Evolutionary conservation across 92 coral and sea anemone species (phyloP).

Genomic region (Porites divaricata): DNA sequence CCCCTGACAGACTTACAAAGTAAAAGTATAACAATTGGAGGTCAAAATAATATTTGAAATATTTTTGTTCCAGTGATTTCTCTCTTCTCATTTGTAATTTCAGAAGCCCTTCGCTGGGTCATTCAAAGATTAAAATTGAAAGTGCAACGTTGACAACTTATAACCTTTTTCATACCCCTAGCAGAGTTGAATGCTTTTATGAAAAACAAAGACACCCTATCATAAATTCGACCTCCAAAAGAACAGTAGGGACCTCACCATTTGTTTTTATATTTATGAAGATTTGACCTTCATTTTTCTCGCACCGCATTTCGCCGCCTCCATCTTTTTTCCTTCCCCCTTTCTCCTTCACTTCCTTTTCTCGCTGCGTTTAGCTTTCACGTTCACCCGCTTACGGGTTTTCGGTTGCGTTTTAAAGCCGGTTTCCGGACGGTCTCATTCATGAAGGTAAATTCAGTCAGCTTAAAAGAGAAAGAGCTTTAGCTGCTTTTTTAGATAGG

Average conservation of each 20-base stretch:
- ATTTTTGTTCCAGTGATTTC: background rate
- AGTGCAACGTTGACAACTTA: background rate
- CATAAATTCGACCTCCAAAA: no score
- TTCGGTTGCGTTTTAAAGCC: background rate
- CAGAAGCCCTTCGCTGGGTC: no score
- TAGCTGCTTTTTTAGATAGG: background rate
- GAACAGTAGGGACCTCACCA: no score
- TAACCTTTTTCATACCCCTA: background rate
- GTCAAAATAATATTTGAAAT: background rate
- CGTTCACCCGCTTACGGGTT: constrained; percentile 5
- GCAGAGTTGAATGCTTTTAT: background rate
- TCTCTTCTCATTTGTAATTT: no score
- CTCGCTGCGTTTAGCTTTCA: background rate
- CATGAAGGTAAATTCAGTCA: background rate
- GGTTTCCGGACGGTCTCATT: constrained; percentile 8
- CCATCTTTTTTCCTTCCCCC: no score
- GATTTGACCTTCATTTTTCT: no score
- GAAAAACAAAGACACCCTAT: background rate
- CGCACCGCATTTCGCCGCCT: no score
- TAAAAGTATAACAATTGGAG: background rate
- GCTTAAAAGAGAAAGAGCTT: background rate
- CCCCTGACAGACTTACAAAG: background rate
- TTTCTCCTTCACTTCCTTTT: background rate
- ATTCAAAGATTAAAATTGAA: constrained; percentile 8
- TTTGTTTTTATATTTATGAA: no score